Percentiles rank a stretch among this genome's conserved stretches.
These are phyloP conservation scores for Anarrhichthys ocellatus DNA, from an alignment of 2,113 vertebrate genomes.

Conservation along the genomic window DNA sequence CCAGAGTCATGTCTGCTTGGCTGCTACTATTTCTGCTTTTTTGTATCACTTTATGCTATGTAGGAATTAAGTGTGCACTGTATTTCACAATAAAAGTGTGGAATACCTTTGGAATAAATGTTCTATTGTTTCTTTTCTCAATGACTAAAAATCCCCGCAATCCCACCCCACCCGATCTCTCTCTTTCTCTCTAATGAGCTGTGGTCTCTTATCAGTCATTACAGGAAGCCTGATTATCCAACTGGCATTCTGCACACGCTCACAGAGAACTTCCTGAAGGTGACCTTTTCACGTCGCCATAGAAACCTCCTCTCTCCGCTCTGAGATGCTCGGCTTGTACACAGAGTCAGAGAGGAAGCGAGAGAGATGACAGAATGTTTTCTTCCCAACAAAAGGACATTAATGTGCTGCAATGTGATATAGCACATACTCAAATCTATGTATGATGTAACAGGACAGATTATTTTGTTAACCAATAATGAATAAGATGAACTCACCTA, in stretches of 20 bases:
- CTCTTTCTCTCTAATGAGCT: conserved; percentile 78
- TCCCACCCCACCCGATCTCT: conserved; percentile 21
- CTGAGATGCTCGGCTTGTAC: conserved; percentile 63
- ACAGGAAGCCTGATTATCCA: conserved; percentile 85
- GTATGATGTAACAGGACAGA: conserved; percentile 31
- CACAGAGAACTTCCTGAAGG: conserved; percentile 86
- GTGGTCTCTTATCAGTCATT: conserved; percentile 82
- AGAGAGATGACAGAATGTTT: conserved; percentile 64
- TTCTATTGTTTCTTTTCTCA: conserved; percentile 60
- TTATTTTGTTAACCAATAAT: conserved; percentile 36
- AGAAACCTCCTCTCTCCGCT: conserved; percentile 82
- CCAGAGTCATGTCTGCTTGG: not conserved
- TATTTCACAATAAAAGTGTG: conserved; percentile 17
- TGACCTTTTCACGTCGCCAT: conserved; percentile 87
- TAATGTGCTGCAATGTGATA: conserved; percentile 54
- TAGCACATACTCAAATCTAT: conserved; percentile 20
- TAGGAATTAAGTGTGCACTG: not conserved
- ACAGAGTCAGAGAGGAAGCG: conserved; percentile 57
- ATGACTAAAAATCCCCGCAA: conserved; percentile 62
- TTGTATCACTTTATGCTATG: not conserved
- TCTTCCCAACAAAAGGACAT: conserved; percentile 59
- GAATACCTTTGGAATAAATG: conserved; percentile 41
- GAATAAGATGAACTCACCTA: conserved; percentile 8
- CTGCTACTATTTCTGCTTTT: not conserved
- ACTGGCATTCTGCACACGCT: conserved; percentile 79